A percentile compares a stretch with the other conserved stretches of the same genome.
Conservation (phyloP, 2,888 invertebrate genomes). For the Eristalinus sepulchralis region DNA sequence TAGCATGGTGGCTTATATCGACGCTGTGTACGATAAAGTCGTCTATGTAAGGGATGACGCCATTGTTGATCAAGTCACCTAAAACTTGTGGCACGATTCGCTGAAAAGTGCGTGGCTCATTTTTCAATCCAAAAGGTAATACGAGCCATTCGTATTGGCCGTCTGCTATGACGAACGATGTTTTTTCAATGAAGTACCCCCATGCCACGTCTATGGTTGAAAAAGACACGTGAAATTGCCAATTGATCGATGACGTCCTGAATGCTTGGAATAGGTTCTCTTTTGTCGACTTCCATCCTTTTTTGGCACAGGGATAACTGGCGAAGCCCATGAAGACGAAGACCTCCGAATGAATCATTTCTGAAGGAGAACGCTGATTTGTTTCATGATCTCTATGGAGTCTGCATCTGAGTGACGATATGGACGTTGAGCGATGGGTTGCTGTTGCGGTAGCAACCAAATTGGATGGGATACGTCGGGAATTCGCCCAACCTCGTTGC, state of each 20-base stretch:
- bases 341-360: background rate
- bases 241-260: background rate
- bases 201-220: no score
- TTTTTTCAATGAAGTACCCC: background rate
- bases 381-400: background rate
- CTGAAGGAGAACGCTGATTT: no score
- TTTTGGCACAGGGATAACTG: background rate
- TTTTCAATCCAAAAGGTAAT: conserved; percentile 5
- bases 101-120: background rate
- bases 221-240: no score
- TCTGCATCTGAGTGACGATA: background rate
- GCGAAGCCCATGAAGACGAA: no score
- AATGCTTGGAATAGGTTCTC: conserved; percentile 7
- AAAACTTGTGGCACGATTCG: background rate
- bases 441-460: background rate
- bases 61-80: no score
- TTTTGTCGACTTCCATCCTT: background rate
- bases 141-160: conserved; percentile 4
- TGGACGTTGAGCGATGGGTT: background rate
- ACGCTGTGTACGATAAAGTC: background rate
- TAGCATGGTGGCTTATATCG: no score
- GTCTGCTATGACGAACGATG: conserved; percentile 3
- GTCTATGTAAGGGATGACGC: background rate
- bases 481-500: conserved; percentile 20
- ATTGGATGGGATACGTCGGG: background rate